Evolutionary conservation across 2,113 vertebrate genomes (phyloP), one percentile per base, ranked within the genome.

Genomic region (Monarcha castaneiventris): DNA sequence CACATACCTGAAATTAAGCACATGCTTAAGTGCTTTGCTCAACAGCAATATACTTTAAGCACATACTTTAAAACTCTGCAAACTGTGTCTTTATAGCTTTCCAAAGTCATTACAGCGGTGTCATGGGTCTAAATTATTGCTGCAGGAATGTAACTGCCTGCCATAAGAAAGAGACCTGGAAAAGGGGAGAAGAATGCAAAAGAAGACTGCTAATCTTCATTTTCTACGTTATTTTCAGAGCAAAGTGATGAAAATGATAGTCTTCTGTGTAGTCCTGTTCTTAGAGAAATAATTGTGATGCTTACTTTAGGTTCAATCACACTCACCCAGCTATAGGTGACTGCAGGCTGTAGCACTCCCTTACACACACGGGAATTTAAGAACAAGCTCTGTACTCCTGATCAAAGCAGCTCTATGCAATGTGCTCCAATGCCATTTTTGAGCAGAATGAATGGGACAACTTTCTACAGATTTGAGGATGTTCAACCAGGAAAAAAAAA

Each of bases 21-120:
- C 87, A 78, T 13, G 56, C 79, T 96, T 94, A 96, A 94, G 72
- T 95, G 88, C 90, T 95, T 95, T 92, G 52, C 85, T 95, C 87
- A 95, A 97, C 88, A 97, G 94, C 93, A 90, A 92, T 96, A 96
- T 96, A 94, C 90, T 96, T 96, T 96, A 95, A 96, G 93, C 52
- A 97, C 95, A 88, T 84, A 74, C 92, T 96, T 96, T 96, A 93
- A 94, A 93, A 93, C 90, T 94, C 88, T 94, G 64, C 90, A 95
- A 96, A 97, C 90, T 88, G 79, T 93, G 90, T 88, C 90, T 90
- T 96, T 97, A 97, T 94, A 68, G 85, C 95, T 88, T 92, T 90
- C 43, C 72, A 89, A 90, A 95, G 88, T 64, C 93, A 94, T 95
- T 96, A 94, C 61, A 63, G 44, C 0, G 2, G 76, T 94, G 94